These are phyloP conservation scores for Hozukius guyotensis DNA, from an alignment of 2,797 vertebrate genomes.

Conservation along the genomic window DNA sequence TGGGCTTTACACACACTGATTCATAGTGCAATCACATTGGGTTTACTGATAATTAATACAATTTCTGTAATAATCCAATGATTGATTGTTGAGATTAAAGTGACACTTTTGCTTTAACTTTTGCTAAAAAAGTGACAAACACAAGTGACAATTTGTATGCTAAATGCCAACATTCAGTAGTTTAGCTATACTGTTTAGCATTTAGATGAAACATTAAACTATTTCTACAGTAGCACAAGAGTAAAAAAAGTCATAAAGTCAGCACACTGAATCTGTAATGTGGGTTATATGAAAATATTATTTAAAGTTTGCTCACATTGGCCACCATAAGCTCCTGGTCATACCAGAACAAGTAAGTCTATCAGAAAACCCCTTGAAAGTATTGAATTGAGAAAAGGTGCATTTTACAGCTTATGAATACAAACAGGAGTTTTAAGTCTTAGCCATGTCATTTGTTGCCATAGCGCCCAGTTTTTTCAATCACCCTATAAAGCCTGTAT, in stretches of 20 bases:
- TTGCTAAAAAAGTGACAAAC: neutral
- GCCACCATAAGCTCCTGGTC: too few relatives aligned
- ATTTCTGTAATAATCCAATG: neutral
- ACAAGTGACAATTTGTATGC: neutral
- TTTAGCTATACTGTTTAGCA: neutral
- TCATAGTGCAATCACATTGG: neutral
- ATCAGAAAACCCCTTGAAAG: neutral
- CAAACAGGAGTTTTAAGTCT: neutral
- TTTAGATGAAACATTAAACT: neutral
- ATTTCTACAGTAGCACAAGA: neutral
- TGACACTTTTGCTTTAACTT: neutral
- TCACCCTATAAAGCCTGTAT: neutral
- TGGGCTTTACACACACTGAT: neutral
- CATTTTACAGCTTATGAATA: neutral
- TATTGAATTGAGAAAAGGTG: neutral
- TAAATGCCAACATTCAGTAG: neutral
- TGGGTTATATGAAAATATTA: neutral
- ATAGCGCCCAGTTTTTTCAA: neutral
- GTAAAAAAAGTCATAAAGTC: neutral
- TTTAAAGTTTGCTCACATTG: neutral
- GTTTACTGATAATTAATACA: neutral
- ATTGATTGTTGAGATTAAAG: neutral
- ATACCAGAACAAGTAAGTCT: too few relatives aligned
- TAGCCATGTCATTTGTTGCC: constrained; percentile 23
- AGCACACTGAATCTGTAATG: neutral